Conservation (phyloP, 1,140 invertebrate species). For the Bombus picipes region DNA sequence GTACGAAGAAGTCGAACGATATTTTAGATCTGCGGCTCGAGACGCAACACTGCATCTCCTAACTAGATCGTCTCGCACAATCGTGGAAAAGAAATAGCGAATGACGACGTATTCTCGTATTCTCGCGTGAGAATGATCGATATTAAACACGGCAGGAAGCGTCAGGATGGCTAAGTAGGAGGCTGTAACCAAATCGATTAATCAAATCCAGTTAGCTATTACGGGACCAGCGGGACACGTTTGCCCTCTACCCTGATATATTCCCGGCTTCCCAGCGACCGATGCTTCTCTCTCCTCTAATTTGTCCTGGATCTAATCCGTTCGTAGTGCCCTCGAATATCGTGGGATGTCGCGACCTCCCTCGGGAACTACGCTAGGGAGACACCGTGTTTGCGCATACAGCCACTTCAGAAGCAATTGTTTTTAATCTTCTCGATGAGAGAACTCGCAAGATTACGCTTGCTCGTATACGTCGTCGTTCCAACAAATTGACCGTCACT, state of each 20-base stretch:
- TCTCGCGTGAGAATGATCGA: conserved; percentile 50
- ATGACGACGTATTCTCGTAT: background rate
- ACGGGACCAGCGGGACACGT: conserved; percentile 38
- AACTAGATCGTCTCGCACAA: background rate
- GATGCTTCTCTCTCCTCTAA: conserved; percentile 39
- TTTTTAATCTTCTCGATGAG: conserved; percentile 44
- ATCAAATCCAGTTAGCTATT: conserved; percentile 71
- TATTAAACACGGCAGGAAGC: conserved; percentile 45
- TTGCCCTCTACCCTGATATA: conserved; percentile 39
- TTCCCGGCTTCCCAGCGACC: conserved; percentile 16
- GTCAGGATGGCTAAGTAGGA: conserved; percentile 51
- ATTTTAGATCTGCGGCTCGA: background rate
- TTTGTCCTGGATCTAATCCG: conserved; percentile 59
- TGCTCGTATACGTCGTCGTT: background rate
- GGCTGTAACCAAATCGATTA: conserved; percentile 65
- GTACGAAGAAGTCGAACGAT: background rate
- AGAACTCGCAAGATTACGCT: conserved; percentile 31
- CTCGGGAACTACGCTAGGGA: conserved; percentile 18
- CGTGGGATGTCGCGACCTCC: conserved; percentile 47
- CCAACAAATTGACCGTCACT: background rate
- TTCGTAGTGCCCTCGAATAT: conserved; percentile 50
- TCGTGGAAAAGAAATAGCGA: background rate
- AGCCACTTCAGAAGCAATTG: conserved; percentile 48
- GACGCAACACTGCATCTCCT: background rate
- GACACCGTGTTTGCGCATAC: conserved; percentile 31